Conservation (phyloP, 2,888 invertebrate species). For the Hypena proboscidalis region DNA sequence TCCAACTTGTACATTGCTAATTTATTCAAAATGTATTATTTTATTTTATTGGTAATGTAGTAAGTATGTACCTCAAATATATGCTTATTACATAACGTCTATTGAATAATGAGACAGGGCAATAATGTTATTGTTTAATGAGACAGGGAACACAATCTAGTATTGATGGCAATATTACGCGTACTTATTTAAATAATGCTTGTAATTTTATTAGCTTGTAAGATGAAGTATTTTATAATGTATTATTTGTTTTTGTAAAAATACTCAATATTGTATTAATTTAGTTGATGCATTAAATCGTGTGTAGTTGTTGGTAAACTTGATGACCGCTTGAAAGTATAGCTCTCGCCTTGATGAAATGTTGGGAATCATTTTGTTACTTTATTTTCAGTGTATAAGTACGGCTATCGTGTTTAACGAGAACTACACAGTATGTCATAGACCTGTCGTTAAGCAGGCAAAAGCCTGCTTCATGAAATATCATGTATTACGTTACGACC, state of each 20-base stretch:
- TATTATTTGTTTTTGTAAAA: constrained; percentile 43
- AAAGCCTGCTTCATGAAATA: too few relatives aligned
- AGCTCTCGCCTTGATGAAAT: too few relatives aligned
- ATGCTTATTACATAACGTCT: constrained; percentile 12
- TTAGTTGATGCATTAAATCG: constrained; percentile 2
- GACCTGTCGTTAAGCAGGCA: too few relatives aligned
- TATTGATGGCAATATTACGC: constrained; percentile 53
- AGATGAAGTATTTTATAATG: constrained; percentile 42
- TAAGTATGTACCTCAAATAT: constrained; percentile 14
- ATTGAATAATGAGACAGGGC: neutral
- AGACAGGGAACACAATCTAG: constrained; percentile 34
- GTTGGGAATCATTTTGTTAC: too few relatives aligned
- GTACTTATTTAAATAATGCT: constrained; percentile 57
- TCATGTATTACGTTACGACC: too few relatives aligned
- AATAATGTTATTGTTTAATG: constrained; percentile 22
- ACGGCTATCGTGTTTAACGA: too few relatives aligned
- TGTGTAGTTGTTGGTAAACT: too few relatives aligned
- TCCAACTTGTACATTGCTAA: constrained; percentile 45
- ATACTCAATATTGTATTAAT: constrained; percentile 37
- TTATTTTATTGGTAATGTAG: constrained; percentile 10
- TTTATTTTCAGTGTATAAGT: too few relatives aligned
- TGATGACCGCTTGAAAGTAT: too few relatives aligned
- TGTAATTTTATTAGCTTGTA: constrained; percentile 51
- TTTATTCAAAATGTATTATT: constrained; percentile 36
- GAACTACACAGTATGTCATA: too few relatives aligned